phyloP scores from a whole-genome alignment of 2,888 invertebrate species.

The Tachina fera region DNA sequence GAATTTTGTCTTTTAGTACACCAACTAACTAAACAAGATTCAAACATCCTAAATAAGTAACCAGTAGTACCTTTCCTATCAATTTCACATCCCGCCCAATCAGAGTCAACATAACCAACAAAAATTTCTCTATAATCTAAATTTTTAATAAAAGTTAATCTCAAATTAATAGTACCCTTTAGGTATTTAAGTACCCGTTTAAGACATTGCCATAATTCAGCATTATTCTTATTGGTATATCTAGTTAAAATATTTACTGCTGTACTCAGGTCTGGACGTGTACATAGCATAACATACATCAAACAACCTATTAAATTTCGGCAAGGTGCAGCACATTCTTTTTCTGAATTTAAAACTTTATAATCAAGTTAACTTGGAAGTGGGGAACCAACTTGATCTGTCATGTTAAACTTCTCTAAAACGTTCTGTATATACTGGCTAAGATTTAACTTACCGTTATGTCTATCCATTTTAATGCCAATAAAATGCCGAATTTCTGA shows the following conservation, averaged over 20 bases:
- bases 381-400: slow-evolving; percentile 34
- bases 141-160: too few species aligned
- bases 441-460: slow-evolving; percentile 49
- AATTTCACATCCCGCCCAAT: too few species aligned
- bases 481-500: slow-evolving; percentile 49
- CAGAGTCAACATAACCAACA: too few species aligned
- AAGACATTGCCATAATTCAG: too few species aligned
- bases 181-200: too few species aligned
- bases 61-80: slow-evolving; percentile 65
- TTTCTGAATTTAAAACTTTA: slow-evolving; percentile 57
- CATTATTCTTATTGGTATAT: slow-evolving; percentile 47
- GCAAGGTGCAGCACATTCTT: slow-evolving; percentile 57
- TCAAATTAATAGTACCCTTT: too few species aligned
- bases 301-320: slow-evolving; percentile 61
- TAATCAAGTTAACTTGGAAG: slow-evolving; percentile 47
- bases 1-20: slow-evolving; percentile 66
- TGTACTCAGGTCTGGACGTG: slow-evolving; percentile 60
- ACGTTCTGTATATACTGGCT: slow-evolving; percentile 65
- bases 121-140: too few species aligned
- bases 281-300: slow-evolving; percentile 63
- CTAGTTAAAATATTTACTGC: slow-evolving; percentile 56
- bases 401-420: slow-evolving; percentile 57
- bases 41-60: slow-evolving; percentile 71
- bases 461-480: slow-evolving; percentile 65
- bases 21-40: slow-evolving; percentile 63